Evolutionary conservation across 2,888 invertebrate species (phyloP).

Genomic region (Drosophila rellima): DNA sequence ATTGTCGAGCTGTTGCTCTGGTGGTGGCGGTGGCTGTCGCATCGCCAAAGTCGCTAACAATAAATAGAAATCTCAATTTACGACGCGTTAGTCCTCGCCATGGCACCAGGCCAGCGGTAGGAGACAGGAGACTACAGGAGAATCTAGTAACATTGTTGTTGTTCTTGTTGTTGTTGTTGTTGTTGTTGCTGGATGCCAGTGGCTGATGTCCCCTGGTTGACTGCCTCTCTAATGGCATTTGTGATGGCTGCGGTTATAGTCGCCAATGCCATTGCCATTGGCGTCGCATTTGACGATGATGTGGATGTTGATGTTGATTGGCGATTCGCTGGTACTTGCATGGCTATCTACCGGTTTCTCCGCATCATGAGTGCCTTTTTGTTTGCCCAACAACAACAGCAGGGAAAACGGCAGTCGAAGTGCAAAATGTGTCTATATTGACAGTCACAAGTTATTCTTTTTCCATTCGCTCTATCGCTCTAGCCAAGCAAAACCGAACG

Average conservation of each 20-base stretch:
- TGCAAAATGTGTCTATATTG: constrained; percentile 63
- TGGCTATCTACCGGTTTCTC: constrained; percentile 32
- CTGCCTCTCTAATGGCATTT: constrained; percentile 76
- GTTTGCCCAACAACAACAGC: constrained; percentile 39
- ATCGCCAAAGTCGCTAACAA: constrained; percentile 66
- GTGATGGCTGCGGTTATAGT: constrained; percentile 78
- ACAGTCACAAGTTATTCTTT: constrained; percentile 54
- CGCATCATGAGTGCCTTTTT: constrained; percentile 46
- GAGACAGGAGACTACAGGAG: not conserved
- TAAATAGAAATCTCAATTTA: constrained; percentile 81
- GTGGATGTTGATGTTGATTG: constrained; percentile 79
- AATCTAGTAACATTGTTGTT: not conserved
- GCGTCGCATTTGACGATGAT: constrained; percentile 69
- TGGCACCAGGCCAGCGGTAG: constrained; percentile 14
- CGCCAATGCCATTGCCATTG: constrained; percentile 48
- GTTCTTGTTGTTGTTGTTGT: constrained; percentile 34
- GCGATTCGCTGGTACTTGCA: constrained; percentile 72
- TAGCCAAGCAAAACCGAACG: constrained; percentile 20
- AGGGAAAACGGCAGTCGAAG: constrained; percentile 24
- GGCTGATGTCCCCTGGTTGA: constrained; percentile 29
- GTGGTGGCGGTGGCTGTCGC: constrained; percentile 26
- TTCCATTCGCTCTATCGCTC: constrained; percentile 24
- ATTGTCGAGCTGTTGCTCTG: constrained; percentile 27
- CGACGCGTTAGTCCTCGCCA: constrained; percentile 71
- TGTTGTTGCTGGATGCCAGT: constrained; percentile 13